Percentiles rank a stretch among this genome's conserved stretches.
These are phyloP conservation scores for Cancer borealis DNA, from an alignment of 2,888 invertebrate species.

Conservation along the genomic window DNA sequence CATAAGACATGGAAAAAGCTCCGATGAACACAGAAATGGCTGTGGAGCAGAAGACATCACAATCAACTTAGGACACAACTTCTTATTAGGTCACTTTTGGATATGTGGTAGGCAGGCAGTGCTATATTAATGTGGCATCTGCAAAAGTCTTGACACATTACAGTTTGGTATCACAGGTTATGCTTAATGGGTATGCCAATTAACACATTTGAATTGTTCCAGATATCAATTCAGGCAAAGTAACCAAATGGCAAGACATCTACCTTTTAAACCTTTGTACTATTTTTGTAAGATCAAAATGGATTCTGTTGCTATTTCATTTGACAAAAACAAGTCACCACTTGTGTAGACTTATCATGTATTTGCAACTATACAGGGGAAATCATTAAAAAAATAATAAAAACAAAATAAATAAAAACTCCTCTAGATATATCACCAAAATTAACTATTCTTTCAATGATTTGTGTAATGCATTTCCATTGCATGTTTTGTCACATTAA, in stretches of 20 bases:
- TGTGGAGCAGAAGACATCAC: conserved; percentile 65
- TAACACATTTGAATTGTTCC: not conserved
- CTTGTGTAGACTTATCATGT: not conserved
- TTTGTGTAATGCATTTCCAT: too few species aligned
- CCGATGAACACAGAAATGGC: conserved; percentile 78
- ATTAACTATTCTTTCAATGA: too few species aligned
- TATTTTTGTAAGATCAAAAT: not conserved
- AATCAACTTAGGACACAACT: not conserved
- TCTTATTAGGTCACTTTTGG: not conserved
- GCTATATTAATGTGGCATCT: not conserved
- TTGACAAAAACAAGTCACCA: not conserved
- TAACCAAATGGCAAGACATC: not conserved
- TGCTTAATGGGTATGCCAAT: not conserved
- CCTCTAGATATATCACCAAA: too few species aligned
- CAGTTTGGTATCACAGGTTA: not conserved
- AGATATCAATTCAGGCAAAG: not conserved
- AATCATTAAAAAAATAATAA: too few species aligned
- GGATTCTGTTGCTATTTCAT: not conserved
- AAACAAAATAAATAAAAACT: too few species aligned
- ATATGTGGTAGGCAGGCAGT: not conserved
- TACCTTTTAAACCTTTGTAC: not conserved
- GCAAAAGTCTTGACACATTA: not conserved
- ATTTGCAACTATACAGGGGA: too few species aligned
- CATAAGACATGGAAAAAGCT: conserved; percentile 77
- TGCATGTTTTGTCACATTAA: too few species aligned